Conservation (phyloP, 1,140 invertebrate species). For the Platorchestia sp. region DNA sequence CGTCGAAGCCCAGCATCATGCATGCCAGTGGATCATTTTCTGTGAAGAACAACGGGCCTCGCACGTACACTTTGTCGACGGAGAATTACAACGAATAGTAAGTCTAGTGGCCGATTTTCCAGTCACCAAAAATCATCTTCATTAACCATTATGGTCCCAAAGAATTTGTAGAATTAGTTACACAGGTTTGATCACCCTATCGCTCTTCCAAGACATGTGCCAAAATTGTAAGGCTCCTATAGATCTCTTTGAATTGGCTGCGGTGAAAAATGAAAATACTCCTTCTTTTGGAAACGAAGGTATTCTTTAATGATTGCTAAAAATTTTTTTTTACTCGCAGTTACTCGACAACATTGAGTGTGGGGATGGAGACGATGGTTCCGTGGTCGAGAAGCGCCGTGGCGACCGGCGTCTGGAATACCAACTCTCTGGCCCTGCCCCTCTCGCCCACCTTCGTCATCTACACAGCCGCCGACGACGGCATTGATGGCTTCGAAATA, state of each 20-base stretch:
- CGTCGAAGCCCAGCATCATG: background rate
- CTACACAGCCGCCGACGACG: background rate
- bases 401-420: background rate
- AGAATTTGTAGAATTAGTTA: too few species aligned
- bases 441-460: background rate
- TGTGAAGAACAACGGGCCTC: background rate
- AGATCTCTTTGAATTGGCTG: too few species aligned
- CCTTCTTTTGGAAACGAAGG: too few species aligned
- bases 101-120: too few species aligned
- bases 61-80: background rate
- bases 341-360: background rate
- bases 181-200: too few species aligned
- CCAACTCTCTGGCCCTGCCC: background rate
- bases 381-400: conserved; percentile 6
- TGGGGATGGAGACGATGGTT: background rate
- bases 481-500: background rate
- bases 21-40: background rate
- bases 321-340: background rate
- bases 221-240: too few species aligned
- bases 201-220: too few species aligned
- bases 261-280: too few species aligned
- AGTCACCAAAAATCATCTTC: too few species aligned
- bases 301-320: background rate
- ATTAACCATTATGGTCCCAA: too few species aligned
- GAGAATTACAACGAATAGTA: background rate